Percentiles rank a stretch among this genome's conserved stretches.
Evolutionary conservation across 1,140 invertebrate genomes (phyloP).

Genomic region (Theocolax elegans): DNA sequence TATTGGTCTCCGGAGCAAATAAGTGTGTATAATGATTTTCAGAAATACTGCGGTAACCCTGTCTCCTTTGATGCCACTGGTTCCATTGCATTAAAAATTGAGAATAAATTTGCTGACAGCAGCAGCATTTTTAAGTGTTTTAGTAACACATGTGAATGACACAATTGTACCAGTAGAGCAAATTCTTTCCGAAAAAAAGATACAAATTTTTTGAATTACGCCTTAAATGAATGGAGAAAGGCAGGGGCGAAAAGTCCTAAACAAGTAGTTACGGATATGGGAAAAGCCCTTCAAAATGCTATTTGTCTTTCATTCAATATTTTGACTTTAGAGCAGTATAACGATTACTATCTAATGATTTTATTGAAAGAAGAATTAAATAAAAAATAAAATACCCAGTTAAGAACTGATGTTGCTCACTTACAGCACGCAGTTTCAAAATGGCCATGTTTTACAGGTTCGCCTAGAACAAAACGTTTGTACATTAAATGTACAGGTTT

Average conservation of each 20-base stretch:
- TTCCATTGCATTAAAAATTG: too few relatives aligned
- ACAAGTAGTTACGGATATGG: not conserved
- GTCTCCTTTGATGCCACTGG: conserved; percentile 8
- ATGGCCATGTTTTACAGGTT: not conserved
- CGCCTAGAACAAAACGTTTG: not conserved
- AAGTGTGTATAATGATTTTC: not conserved
- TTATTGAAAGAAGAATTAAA: not conserved
- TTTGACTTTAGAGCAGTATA: not conserved
- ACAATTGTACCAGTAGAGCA: not conserved
- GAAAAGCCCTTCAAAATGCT: conserved; percentile 1
- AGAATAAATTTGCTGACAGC: not conserved
- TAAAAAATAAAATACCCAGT: not conserved
- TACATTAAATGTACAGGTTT: not conserved
- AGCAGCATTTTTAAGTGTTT: not conserved
- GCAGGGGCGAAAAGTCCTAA: not conserved
- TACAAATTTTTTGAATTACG: not conserved
- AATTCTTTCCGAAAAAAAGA: too few relatives aligned
- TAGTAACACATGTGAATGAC: not conserved
- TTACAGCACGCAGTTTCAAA: not conserved
- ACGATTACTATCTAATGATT: not conserved
- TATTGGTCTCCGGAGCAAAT: conserved; percentile 18
- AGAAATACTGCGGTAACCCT: not conserved
- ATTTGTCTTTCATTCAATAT: not conserved
- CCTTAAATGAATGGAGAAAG: too few relatives aligned
- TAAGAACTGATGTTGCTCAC: conserved; percentile 8